Base-by-base conservation (phyloP, 2,113 vertebrate species). In the Taurulus bubalis region DNA sequence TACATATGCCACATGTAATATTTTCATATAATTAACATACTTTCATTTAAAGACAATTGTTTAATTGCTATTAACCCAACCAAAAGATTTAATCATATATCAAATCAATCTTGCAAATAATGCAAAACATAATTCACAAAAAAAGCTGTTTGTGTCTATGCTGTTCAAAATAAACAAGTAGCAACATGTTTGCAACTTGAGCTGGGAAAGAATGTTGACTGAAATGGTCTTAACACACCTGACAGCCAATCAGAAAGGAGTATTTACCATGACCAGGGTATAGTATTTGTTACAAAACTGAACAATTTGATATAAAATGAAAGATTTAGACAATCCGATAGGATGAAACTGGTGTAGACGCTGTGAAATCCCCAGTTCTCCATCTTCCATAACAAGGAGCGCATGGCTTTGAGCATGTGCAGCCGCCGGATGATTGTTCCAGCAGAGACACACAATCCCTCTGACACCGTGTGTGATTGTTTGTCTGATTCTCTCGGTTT, bases 341-440 rank as follows among this genome's bases (percentile, higher is more conserved):
- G 15, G 12, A 55, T 40, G n/a, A 40, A 16, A 18, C 18, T 53
- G 3, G 63, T 34, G n/a, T 16, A 15, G 32, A 30, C 16, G 11
- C 20, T 32, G 73, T 6, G 32, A 11, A 34, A 20, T 22, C 60
- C 34, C 22, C 63, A 62, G n/a, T 6, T 6, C 30, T 55, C 53
- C 9, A 26, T 30, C 56, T 64, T 51, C 66, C 47, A 11, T 65
- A 15, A 62, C 14, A 16, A 26, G 1, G 18, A 56, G 40, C 11
- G 40, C 3, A 0, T 60, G 24, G 2, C 18, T 64, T 12, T 71
- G 71, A 76, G 53, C 69, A 73, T 40, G 53, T 71, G 73, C 60
- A 64, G 63, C 14, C 20, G 71, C 56, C 80, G 73, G 70, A 69
- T 80, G 80, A 51, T 69, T 84, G 49, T 80, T 83, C 72, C 75